phyloP scores from a whole-genome alignment of 2,797 vertebrate species.

The Muscicapa striata region DNA sequence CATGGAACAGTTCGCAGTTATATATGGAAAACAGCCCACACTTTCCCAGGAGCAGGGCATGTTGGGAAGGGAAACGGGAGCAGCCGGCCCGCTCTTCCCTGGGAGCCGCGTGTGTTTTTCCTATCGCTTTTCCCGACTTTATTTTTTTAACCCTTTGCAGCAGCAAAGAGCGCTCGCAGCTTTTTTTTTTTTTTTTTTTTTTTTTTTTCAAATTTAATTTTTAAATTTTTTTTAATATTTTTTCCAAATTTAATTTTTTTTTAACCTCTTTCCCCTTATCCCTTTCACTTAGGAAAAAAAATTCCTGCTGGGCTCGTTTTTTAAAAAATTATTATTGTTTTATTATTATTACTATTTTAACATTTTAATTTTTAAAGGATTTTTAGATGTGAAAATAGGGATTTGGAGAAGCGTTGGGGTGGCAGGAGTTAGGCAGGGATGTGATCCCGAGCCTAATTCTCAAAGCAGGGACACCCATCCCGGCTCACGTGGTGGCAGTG shows the following conservation, averaged over 20 bases:
- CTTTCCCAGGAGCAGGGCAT: conserved; percentile 71
- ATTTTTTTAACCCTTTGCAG: conserved; percentile 43
- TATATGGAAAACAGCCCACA: conserved; percentile 75
- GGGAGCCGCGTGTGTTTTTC: conserved; percentile 49
- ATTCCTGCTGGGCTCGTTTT: too few species aligned
- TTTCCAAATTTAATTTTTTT: too few species aligned
- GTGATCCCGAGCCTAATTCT: neutral
- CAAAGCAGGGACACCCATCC: neutral
- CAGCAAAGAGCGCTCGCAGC: rapidly evolving
- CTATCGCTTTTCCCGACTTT: conserved; percentile 40
- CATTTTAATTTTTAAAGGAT: too few species aligned
- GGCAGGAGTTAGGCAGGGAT: neutral
- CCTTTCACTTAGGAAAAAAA: too few species aligned
- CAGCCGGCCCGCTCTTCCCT: conserved; percentile 59
- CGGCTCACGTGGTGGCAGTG: neutral
- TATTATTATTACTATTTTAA: too few species aligned
- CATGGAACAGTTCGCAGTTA: conserved; percentile 73
- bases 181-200: too few species aligned
- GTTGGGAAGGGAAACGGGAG: conserved; percentile 59
- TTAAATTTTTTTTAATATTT: too few species aligned
- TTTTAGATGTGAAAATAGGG: neutral
- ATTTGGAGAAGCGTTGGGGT: neutral
- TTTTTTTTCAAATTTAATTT: too few species aligned
- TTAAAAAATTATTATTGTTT: too few species aligned
- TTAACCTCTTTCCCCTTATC: too few species aligned